Conservation (phyloP, 2,113 vertebrate species). For the Xerus inauris region DNA sequence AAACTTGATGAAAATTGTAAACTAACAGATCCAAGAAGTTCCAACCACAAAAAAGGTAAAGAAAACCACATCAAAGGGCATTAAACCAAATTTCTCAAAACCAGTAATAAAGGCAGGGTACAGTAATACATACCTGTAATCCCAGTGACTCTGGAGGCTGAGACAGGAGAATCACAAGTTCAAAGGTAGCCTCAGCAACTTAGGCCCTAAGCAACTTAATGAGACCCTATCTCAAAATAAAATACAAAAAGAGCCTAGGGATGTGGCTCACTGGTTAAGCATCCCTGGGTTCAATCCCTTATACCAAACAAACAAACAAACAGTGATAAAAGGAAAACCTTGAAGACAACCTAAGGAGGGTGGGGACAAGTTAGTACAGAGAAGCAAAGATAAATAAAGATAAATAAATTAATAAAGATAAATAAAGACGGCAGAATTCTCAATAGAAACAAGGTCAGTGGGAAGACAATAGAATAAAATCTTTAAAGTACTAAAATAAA, state of each 20-base stretch:
- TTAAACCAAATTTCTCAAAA: not conserved
- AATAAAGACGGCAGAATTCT: not conserved
- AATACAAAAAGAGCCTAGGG: no score
- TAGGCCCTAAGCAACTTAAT: no score
- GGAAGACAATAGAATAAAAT: not conserved
- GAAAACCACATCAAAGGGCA: not conserved
- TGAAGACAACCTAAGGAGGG: not conserved
- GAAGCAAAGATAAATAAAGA: not conserved
- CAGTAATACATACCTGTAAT: no score
- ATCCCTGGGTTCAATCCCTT: no score
- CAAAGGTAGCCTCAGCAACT: no score
- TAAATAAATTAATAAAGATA: no score
- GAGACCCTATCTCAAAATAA: no score
- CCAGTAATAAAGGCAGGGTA: not conserved
- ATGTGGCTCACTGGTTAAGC: no score
- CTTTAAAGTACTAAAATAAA: not conserved
- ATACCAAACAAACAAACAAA: not conserved
- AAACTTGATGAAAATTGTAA: constrained; percentile 24
- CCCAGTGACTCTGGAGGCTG: no score
- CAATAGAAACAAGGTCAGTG: not conserved
- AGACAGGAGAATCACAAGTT: no score
- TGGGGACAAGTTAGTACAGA: not conserved
- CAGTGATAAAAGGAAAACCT: not conserved
- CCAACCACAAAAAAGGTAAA: not conserved
- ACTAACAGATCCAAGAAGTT: not conserved